Evolutionary conservation across 2,113 vertebrate genomes (phyloP).

Genomic region (Elachura formosa): DNA sequence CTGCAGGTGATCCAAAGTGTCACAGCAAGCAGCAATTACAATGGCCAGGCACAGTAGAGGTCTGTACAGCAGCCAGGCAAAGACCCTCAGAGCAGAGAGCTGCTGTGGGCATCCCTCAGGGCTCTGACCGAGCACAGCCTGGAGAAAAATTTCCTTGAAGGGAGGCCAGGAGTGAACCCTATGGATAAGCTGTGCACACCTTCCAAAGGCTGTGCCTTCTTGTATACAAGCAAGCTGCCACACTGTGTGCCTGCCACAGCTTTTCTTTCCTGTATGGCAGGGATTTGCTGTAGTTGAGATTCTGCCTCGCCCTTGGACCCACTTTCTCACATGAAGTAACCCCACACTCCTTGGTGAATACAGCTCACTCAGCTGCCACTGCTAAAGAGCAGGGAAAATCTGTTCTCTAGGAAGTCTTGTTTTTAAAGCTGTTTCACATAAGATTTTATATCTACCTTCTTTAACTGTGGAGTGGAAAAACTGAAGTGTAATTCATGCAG

Average conservation of each 20-base stretch:
- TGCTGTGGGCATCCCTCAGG: not conserved
- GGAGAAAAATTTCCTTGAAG: not conserved
- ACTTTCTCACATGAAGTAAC: not conserved
- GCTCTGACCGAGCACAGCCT: not conserved
- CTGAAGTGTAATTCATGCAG: slow-evolving; percentile 1
- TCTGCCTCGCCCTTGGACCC: not conserved
- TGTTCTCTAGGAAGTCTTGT: not conserved
- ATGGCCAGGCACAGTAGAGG: not conserved
- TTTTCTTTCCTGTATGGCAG: not conserved
- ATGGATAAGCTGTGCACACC: not conserved
- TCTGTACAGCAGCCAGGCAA: not conserved
- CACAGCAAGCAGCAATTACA: not conserved
- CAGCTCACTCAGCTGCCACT: not conserved
- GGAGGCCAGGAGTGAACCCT: not conserved
- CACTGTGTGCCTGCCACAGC: not conserved
- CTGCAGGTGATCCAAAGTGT: not conserved
- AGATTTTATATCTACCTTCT: slow-evolving; percentile 21
- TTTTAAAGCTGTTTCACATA: slow-evolving; percentile 43
- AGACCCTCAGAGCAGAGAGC: not conserved
- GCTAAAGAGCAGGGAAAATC: not conserved
- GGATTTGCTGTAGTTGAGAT: not conserved
- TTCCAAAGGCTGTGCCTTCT: not conserved
- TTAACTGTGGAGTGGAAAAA: slow-evolving; percentile 13
- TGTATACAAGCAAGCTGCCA: not conserved
- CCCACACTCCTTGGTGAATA: not conserved